These are phyloP conservation scores for Tamandua tetradactyla DNA, from an alignment of 2,797 vertebrate genomes.

Conservation along the genomic window DNA sequence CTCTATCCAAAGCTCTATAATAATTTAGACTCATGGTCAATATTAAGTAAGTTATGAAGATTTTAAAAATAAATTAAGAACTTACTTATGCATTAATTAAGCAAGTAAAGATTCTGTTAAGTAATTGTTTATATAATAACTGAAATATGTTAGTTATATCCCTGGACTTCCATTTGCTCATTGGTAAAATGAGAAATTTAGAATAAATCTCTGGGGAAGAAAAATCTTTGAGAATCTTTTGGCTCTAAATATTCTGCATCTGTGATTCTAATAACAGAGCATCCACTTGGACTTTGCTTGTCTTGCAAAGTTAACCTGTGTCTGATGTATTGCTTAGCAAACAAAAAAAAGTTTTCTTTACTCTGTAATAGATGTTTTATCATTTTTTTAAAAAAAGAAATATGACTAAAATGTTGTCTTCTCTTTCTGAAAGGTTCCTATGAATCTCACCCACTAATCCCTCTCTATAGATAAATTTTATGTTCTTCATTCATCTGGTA, in stretches of 20 bases:
- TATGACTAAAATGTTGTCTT: background rate
- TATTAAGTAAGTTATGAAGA: background rate
- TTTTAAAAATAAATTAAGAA: constrained; percentile 33
- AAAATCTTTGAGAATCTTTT: background rate
- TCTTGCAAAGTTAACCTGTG: background rate
- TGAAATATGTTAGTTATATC: constrained; percentile 21
- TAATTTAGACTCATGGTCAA: background rate
- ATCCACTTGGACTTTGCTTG: background rate
- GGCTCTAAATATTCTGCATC: background rate
- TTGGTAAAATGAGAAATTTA: background rate
- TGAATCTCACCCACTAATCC: background rate
- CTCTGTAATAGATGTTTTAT: background rate
- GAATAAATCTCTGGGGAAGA: background rate
- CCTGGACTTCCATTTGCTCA: background rate
- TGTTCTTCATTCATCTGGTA: background rate
- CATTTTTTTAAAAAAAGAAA: background rate
- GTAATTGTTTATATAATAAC: background rate
- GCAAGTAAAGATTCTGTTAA: constrained; percentile 12
- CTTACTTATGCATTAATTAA: constrained; percentile 17
- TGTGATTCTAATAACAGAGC: constrained; percentile 19
- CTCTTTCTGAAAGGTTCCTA: constrained; percentile 14
- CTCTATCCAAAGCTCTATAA: background rate
- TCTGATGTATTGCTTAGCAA: background rate
- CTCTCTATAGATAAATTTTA: background rate
- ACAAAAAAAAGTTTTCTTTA: constrained; percentile 25